phyloP scores from a whole-genome alignment of 1,140 invertebrate genomes.

The Zelostemma sp. region DNA sequence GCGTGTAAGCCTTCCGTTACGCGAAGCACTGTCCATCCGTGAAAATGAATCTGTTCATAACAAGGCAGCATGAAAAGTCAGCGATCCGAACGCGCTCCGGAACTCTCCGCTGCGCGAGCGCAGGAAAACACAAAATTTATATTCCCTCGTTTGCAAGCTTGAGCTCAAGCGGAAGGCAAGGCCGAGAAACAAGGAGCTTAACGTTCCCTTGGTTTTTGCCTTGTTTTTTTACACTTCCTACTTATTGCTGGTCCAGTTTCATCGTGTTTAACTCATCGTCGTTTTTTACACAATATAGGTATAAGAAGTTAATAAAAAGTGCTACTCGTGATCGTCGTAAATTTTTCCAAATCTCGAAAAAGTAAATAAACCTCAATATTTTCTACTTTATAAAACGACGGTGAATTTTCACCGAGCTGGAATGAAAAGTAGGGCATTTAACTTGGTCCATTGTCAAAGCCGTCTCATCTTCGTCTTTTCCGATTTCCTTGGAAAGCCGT shows the following conservation, averaged over 20 bases:
- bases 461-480: conserved; percentile 15
- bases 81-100: conserved; percentile 34
- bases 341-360: too few species aligned
- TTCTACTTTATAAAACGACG: neutral
- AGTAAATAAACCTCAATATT: too few species aligned
- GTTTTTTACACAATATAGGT: neutral
- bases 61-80: conserved; percentile 43
- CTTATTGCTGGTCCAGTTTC: conserved; percentile 4
- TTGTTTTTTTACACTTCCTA: conserved; percentile 7
- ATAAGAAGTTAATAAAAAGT: too few species aligned
- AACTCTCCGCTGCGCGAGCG: conserved; percentile 26
- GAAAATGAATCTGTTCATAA: conserved; percentile 51
- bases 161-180: conserved; percentile 41
- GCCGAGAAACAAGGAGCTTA: conserved; percentile 47
- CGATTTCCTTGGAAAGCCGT: conserved; percentile 20
- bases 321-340: too few species aligned
- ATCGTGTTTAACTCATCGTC: conserved; percentile 3
- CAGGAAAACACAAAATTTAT: conserved; percentile 47
- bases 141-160: conserved; percentile 47
- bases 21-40: conserved; percentile 33
- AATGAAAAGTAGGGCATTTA: conserved; percentile 30
- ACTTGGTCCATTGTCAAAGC: conserved; percentile 27
- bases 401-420: neutral
- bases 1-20: conserved; percentile 34
- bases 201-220: conserved; percentile 31